Base-by-base conservation (phyloP, 2,113 vertebrate genomes). In the Octodon degus region DNA sequence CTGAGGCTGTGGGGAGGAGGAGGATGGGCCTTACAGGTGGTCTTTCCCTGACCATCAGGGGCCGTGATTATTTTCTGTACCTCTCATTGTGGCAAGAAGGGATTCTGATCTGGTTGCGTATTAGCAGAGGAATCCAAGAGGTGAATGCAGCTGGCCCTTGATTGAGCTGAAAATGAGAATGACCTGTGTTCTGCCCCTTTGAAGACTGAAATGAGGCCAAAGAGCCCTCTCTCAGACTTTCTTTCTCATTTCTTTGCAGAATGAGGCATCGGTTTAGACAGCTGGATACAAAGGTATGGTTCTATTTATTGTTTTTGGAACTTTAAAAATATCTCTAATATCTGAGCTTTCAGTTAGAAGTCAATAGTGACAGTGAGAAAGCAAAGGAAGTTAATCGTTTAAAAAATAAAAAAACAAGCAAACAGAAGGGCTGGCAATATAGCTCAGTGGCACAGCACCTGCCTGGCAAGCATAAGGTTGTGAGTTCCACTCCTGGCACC, bases 231-330 rank as follows among this genome's bases (percentile, higher is more conserved):
- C 40, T 91, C 53, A 40, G 10, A n/a, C 40, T 10, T 32, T n/a
- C 13, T 67, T 13, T 53, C 25, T 68, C 17, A 93, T 97, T 84
- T 97, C 16, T 84, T 97, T 96, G 86, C 94, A 99, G 98, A 96
- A 98, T 98, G 95, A 76, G 94, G 12, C 98, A 98, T 95, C 98
- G 98, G 12, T 99, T 99, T 34, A 98, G 98, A 97, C 98, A 99
- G 76, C 97, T 99, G 98, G 98, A 99, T 90, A 93, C 98, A 43
- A 99, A 99, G 98, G 98, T 99, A 98, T 5, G 58, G 19, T 60
- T 43, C 85, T 40, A 77, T 93, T 83, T 30, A 62, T 60, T 47
- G 47, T 67, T 43, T 43, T 53, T 24, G 43, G 58, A 74, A 90
- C 43, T 62, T 34, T 40, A 43, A 22, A 70, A 53, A 55, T 10